Evolutionary conservation across 2,797 vertebrate genomes (phyloP), one percentile per base, ranked within the genome.

Genomic region (Petrocephalus sullivani): DNA sequence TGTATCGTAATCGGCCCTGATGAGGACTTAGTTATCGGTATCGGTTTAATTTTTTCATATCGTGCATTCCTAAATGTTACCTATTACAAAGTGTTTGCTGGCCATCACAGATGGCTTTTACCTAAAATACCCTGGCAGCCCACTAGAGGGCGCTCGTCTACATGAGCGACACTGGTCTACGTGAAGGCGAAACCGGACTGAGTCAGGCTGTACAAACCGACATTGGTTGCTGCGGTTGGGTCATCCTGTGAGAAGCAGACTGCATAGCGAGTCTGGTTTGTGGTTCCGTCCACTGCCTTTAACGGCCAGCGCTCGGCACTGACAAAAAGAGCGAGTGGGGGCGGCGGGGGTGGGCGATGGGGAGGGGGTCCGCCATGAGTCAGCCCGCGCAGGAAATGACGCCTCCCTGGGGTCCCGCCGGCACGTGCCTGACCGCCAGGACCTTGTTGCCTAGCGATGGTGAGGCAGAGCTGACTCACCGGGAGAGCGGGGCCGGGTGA

Each of bases 381-480:
- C 94, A 93, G 86, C 81, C 88, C 90, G 85, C 61, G 89, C 88
- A 93, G 94, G 94, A 95, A 93, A 93, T 95, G 90, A 95, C 94
- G 91, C 61, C 71, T 51, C 83, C 88, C 90, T 89, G 21, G 82
- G 89, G 28, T 87, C 89, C 90, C 91, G 89, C 93, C 91, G 91
- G 90, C 64, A 12, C 16, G 88, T 91, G 89, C 87, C 56, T 92
- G 90, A 91, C 93, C 93, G 91, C 92, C 91, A 91, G 90, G 28
- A 87, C 88, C 46, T 90, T 0, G 95, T 96, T 94, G 92, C 95
- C 91, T 94, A 94, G 94, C 91, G 89, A 94, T 92, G 87, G 89
- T 95, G 94, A 95, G 93, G 90, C 91, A 93, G 37, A 89, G 61
- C 89, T 92, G 93, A 95, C 92, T 95, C 93, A 94, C 82, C 67